phyloP scores from a whole-genome alignment of 1,140 invertebrate genomes.

The Druon quercuslanigerum region DNA sequence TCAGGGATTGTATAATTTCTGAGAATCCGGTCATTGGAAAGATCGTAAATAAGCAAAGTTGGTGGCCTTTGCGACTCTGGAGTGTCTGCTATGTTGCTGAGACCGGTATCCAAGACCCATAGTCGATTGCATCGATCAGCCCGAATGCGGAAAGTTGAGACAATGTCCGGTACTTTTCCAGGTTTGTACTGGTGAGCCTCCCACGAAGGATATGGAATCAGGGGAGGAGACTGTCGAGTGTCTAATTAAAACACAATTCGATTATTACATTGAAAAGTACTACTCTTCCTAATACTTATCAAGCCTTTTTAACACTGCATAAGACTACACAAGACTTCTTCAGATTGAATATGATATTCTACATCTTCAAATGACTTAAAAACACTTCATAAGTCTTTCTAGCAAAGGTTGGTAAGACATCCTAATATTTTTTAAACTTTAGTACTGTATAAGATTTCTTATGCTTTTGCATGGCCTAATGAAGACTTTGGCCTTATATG shows the following conservation, averaged over 20 bases:
- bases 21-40: constrained; percentile 82
- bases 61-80: constrained; percentile 75
- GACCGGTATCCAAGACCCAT: constrained; percentile 86
- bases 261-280: neutral
- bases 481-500: too few species aligned
- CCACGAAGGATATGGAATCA: constrained; percentile 86
- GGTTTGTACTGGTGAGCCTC: constrained; percentile 78
- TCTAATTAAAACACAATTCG: constrained; percentile 73
- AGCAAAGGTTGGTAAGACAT: too few species aligned
- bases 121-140: constrained; percentile 85
- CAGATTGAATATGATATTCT: too few species aligned
- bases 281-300: neutral
- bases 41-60: constrained; percentile 83
- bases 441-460: too few species aligned
- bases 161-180: constrained; percentile 78
- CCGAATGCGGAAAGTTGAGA: constrained; percentile 83
- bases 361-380: too few species aligned
- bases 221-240: constrained; percentile 79
- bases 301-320: too few species aligned
- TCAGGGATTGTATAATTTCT: constrained; percentile 79
- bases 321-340: too few species aligned
- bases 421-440: too few species aligned
- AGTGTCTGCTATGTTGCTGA: constrained; percentile 79
- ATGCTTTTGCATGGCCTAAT: too few species aligned
- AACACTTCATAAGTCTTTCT: too few species aligned